Evolutionary conservation across 2,888 invertebrate genomes (phyloP).

Genomic region (Suillia variegata): DNA sequence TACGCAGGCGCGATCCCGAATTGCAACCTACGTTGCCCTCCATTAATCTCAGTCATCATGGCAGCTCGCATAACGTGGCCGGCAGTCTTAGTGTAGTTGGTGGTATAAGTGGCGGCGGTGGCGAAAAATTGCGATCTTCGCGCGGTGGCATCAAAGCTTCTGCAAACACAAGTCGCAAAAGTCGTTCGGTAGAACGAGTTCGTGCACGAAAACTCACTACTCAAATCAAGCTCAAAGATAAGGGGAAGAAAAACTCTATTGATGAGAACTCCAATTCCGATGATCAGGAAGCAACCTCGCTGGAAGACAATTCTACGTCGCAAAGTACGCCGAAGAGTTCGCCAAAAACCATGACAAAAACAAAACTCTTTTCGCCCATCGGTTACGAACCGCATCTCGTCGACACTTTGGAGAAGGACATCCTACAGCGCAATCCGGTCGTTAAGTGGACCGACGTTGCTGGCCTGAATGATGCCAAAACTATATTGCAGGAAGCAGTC

Average conservation of each 20-base stretch:
- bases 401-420: constrained; percentile 83
- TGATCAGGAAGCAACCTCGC: constrained; percentile 61
- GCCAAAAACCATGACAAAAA: constrained; percentile 52
- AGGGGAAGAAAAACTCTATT: constrained; percentile 59
- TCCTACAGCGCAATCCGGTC: constrained; percentile 79
- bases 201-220: constrained; percentile 59
- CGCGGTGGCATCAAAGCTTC: constrained; percentile 48
- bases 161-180: constrained; percentile 57
- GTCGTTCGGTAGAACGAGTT: constrained; percentile 59
- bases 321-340: constrained; percentile 58
- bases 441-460: constrained; percentile 82
- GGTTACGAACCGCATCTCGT: constrained; percentile 80
- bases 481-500: constrained; percentile 83
- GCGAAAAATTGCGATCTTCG: constrained; percentile 41
- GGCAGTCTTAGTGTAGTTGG: constrained; percentile 54
- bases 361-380: constrained; percentile 62
- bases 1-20: constrained; percentile 70
- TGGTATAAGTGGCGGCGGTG: constrained; percentile 40
- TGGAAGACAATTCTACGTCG: constrained; percentile 58
- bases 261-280: constrained; percentile 62
- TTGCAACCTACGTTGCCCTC: constrained; percentile 70
- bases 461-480: constrained; percentile 75
- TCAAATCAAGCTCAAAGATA: constrained; percentile 60
- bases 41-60: constrained; percentile 62
- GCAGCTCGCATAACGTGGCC: constrained; percentile 62